Evolutionary conservation across 2,888 invertebrate genomes (phyloP), one percentile per base, ranked within the genome.

Genomic region (Erebia aethiops): DNA sequence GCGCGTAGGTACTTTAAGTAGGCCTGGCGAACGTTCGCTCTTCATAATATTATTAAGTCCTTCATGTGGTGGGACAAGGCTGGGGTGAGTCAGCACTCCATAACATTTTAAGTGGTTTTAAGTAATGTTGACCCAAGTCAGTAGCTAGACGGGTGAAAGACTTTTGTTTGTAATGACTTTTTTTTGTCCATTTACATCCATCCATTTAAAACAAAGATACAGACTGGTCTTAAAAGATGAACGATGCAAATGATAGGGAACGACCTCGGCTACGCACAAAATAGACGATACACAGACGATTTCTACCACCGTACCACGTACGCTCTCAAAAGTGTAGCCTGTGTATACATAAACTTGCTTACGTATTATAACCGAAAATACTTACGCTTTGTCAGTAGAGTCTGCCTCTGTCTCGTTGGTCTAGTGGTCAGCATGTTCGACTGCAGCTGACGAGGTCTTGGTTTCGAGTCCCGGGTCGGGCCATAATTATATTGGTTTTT

Each of bases 81-180:
- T 60, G 43, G 43, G 5, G 41, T 43, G 60, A 43, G 16, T 43
- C 60, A 60, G 41, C 60, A 43, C 41, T 41, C 11, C 56, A 56
- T 41, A 35, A n/a, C 35, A 14, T 58, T 58, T 58, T 60, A 43
- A 60, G 60, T 60, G 26, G 60, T 60, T 60, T 60, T 43, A 60
- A 60, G 58, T 58, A 41, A 60, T 60, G 60, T 60, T 43, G 60
- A 60, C 60, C 60, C 60, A 43, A 60, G 16, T 60, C 60, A 43
- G 5, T 11, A 60, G 60, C 13, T 3, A 43, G 57, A 57, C 57
- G 43, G n/a, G 60, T 60, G 60, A 60, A 43, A 16, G 60, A 60
- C 41, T 60, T 60, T 16, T 60, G 43, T 43, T 60, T 60, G 41
- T 43, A 57, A 13, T 26, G 13, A 57, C 5, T 57, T 7, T 11